phyloP scores from a whole-genome alignment of 2,888 invertebrate genomes.

The Nephrotoma appendiculata region DNA sequence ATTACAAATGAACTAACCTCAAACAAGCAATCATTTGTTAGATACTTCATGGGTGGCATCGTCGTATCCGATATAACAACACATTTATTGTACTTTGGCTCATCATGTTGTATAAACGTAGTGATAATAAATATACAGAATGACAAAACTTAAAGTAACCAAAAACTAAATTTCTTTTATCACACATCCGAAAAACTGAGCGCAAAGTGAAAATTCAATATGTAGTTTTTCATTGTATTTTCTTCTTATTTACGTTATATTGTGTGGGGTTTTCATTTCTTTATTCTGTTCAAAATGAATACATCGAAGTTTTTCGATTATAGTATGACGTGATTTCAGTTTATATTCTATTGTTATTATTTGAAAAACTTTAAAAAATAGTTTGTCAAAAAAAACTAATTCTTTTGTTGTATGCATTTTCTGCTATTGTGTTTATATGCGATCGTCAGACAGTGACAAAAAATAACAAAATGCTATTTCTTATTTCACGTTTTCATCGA shows the following conservation, averaged over 20 bases:
- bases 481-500: neutral
- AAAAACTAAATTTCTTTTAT: neutral
- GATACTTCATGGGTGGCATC: neutral
- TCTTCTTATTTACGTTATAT: neutral
- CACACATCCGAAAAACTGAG: neutral
- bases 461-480: neutral
- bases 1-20: neutral
- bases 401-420: neutral
- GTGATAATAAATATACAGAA: neutral
- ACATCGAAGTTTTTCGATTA: neutral
- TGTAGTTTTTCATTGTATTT: neutral
- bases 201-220: neutral
- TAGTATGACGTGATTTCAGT: neutral
- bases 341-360: neutral
- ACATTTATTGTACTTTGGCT: neutral
- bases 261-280: neutral
- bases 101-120: neutral
- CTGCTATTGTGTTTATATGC: neutral
- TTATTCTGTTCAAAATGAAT: neutral
- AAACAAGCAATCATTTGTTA: neutral
- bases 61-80: neutral
- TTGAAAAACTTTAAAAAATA: neutral
- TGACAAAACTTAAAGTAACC: neutral
- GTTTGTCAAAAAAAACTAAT: neutral
- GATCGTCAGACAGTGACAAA: neutral